Conservation (phyloP, 1,140 invertebrate species). For the Dermatophagoides farinae region DNA sequence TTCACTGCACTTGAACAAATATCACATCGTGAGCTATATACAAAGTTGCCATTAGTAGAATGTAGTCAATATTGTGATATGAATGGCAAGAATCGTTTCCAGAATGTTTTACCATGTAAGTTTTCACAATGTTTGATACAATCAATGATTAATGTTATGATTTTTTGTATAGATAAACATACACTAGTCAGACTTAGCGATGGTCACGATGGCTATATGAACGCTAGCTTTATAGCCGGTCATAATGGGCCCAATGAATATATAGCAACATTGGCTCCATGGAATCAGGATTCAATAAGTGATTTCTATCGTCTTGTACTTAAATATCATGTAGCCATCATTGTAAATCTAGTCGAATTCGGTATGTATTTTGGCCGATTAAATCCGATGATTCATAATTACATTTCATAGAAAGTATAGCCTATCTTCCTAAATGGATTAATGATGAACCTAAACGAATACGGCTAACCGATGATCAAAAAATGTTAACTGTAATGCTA, state of each 20-base stretch:
- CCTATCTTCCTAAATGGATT: neutral
- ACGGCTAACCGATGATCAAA: neutral
- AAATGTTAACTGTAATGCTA: neutral
- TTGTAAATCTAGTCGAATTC: constrained; percentile 38
- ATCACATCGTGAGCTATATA: too few species aligned
- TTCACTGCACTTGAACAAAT: too few species aligned
- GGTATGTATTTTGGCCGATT: neutral
- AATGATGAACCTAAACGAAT: neutral
- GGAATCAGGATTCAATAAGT: constrained; percentile 59
- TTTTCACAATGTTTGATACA: neutral
- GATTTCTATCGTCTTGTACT: constrained; percentile 95
- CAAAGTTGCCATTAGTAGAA: too few species aligned
- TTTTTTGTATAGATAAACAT: constrained; percentile 44
- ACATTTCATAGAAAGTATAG: neutral
- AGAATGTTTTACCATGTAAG: constrained; percentile 73
- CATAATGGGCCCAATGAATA: constrained; percentile 24
- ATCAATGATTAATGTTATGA: neutral
- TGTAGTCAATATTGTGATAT: too few species aligned
- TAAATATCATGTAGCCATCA: constrained; percentile 67
- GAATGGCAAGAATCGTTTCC: constrained; percentile 89
- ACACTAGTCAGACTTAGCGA: constrained; percentile 82
- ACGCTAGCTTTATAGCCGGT: constrained; percentile 80
- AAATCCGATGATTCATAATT: neutral
- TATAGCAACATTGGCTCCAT: constrained; percentile 41
- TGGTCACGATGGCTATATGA: constrained; percentile 72